phyloP scores from a whole-genome alignment of 1,140 invertebrate species.

The Papilio polytes region DNA sequence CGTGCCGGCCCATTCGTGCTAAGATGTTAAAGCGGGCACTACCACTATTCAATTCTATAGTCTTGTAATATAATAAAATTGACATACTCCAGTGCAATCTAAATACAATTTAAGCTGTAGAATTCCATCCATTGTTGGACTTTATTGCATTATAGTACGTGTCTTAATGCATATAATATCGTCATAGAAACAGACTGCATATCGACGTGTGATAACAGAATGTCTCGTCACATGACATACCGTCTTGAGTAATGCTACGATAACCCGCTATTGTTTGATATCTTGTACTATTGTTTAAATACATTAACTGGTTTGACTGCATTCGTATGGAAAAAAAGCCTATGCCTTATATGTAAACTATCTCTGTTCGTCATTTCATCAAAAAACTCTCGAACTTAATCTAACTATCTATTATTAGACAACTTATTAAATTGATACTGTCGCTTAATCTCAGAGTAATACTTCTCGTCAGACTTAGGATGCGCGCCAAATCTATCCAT shows the following conservation, averaged over 20 bases:
- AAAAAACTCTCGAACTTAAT: no score
- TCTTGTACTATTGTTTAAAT: background rate
- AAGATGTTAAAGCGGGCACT: no score
- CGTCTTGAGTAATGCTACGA: background rate
- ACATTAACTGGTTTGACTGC: background rate
- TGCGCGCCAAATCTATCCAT: no score
- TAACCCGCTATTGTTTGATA: background rate
- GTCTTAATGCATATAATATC: background rate
- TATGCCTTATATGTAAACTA: no score
- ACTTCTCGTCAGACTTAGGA: no score
- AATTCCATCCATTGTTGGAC: background rate
- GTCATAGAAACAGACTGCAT: background rate
- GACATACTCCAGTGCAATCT: background rate
- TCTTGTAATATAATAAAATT: background rate
- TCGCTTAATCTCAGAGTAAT: no score
- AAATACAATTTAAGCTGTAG: background rate
- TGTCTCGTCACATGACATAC: background rate
- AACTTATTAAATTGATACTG: no score
- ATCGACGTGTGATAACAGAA: conserved; percentile 3
- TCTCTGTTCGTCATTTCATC: no score
- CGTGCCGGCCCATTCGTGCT: no score
- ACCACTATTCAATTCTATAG: no score
- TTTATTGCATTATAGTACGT: background rate
- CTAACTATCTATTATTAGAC: no score
- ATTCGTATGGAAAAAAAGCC: no score